phyloP scores from a whole-genome alignment of 2,797 vertebrate species.

The Schizothorax lantsangensis region DNA sequence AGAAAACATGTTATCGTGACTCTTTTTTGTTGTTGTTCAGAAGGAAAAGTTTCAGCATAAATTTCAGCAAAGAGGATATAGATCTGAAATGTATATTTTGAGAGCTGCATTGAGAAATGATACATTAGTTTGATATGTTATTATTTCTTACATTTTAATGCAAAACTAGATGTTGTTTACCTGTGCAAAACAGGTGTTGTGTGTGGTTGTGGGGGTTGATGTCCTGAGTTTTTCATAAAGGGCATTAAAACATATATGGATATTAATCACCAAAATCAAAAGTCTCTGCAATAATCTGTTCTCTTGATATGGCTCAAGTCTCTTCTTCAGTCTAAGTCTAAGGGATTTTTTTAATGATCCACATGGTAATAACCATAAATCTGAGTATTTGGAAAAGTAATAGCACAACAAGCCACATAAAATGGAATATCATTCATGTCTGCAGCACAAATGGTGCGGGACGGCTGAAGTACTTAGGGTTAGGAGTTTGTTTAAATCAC shows the following conservation, averaged over 20 bases:
- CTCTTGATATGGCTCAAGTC: background rate
- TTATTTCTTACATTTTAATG: background rate
- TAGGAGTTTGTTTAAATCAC: background rate
- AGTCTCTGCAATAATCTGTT: background rate
- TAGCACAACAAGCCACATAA: background rate
- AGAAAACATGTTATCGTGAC: constrained; percentile 36
- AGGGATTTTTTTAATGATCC: background rate
- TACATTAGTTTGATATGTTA: background rate
- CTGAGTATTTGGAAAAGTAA: background rate
- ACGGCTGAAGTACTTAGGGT: background rate
- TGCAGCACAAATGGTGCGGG: background rate
- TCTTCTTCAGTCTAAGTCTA: background rate
- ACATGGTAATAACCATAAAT: background rate
- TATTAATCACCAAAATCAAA: background rate
- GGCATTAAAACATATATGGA: too few species aligned
- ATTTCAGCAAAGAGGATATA: background rate
- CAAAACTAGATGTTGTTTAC: background rate
- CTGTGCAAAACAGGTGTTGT: background rate
- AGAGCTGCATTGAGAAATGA: background rate
- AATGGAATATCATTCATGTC: background rate
- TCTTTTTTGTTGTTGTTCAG: background rate
- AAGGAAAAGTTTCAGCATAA: background rate
- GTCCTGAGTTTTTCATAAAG: background rate
- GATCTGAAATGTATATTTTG: background rate
- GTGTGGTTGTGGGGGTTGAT: background rate